A percentile compares a stretch with the other conserved stretches of the same genome.
phyloP scores from a whole-genome alignment of 2,888 invertebrate species.

The Danaus chrysippus region DNA sequence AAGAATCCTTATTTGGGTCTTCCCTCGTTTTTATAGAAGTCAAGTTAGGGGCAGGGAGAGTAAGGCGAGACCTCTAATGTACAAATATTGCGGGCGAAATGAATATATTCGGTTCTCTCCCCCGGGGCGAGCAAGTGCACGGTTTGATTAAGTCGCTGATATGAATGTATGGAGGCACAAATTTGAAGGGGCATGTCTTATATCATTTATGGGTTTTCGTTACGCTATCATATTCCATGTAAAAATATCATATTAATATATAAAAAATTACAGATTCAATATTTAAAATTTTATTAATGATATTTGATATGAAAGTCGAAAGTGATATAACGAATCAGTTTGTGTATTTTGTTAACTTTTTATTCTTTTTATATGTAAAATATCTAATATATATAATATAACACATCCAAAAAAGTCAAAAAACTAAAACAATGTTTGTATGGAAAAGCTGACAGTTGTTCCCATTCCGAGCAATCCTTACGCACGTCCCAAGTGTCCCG shows the following conservation, averaged over 20 bases:
- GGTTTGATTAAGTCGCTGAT: constrained; percentile 72
- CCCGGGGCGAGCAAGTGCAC: constrained; percentile 53
- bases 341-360: not conserved
- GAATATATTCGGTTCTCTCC: constrained; percentile 68
- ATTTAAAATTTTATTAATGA: too few species aligned
- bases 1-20: constrained; percentile 41
- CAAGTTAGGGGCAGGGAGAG: constrained; percentile 60
- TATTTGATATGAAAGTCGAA: too few species aligned
- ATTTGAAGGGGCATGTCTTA: constrained; percentile 44
- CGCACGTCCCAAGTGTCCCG: constrained; percentile 70
- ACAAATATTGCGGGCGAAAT: constrained; percentile 79
- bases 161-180: constrained; percentile 63
- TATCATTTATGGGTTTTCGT: constrained; percentile 16
- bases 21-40: constrained; percentile 46
- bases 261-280: too few species aligned
- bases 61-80: constrained; percentile 77
- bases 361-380: not conserved
- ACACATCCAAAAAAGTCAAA: constrained; percentile 18
- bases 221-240: not conserved
- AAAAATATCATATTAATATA: too few species aligned
- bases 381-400: not conserved
- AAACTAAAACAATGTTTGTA: constrained; percentile 49
- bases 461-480: constrained; percentile 62
- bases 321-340: not conserved
- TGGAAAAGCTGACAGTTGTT: constrained; percentile 70